A percentile compares a stretch with the other conserved stretches of the same genome.
phyloP scores from a whole-genome alignment of 2,888 invertebrate genomes.

The Mechanitis messenoides region DNA sequence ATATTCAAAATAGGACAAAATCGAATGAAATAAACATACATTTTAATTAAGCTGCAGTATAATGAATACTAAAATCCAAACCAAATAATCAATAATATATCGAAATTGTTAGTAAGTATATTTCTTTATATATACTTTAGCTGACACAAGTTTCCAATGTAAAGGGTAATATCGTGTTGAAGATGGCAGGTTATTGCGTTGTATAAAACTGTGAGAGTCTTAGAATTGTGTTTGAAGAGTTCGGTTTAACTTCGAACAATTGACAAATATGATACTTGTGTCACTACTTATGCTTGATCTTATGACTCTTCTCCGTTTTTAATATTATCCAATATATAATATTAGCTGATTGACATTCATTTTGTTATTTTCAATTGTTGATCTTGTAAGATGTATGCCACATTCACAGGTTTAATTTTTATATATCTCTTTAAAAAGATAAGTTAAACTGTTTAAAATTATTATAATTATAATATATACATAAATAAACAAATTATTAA shows the following conservation, averaged over 20 bases:
- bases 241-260: slow-evolving; percentile 49
- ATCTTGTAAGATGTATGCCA: too few relatives aligned
- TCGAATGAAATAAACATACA: not conserved
- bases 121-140: slow-evolving; percentile 26
- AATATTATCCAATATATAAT: too few relatives aligned
- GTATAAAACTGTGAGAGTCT: slow-evolving; percentile 57
- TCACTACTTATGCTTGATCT: not conserved
- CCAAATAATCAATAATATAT: slow-evolving; percentile 12
- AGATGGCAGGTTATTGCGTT: slow-evolving; percentile 55
- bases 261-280: slow-evolving; percentile 34
- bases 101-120: slow-evolving; percentile 7
- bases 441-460: too few relatives aligned
- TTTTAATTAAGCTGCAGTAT: too few relatives aligned
- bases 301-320: not conserved
- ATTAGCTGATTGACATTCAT: too few relatives aligned
- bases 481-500: too few relatives aligned
- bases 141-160: slow-evolving; percentile 42
- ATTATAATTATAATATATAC: too few relatives aligned
- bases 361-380: too few relatives aligned
- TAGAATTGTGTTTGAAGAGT: slow-evolving; percentile 48
- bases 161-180: slow-evolving; percentile 44
- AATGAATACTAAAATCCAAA: not conserved
- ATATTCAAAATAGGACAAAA: too few relatives aligned
- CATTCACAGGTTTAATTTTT: too few relatives aligned
- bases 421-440: too few relatives aligned